Percentiles rank a stretch among this genome's conserved stretches.
Conservation (phyloP, 2,888 invertebrate species). For the Lasioglossum morio region DNA sequence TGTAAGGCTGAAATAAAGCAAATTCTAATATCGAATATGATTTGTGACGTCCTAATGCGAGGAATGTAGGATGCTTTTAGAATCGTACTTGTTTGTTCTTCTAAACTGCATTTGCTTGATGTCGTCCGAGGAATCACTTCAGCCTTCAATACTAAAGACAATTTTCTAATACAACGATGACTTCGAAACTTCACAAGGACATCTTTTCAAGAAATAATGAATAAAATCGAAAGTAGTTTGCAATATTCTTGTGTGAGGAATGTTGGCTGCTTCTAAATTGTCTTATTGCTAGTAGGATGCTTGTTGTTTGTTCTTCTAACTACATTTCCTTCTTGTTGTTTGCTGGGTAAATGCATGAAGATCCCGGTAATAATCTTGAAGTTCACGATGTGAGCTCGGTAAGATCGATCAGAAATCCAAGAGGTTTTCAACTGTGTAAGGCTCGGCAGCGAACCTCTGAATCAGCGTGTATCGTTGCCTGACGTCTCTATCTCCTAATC, state of each 20-base stretch:
- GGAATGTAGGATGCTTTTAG: neutral
- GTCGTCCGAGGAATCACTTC: neutral
- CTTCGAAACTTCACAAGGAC: neutral
- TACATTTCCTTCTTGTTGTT: neutral
- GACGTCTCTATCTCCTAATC: neutral
- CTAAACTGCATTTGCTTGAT: neutral
- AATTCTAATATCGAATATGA: neutral
- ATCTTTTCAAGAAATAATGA: neutral
- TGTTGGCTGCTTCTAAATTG: neutral
- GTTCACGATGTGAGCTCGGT: neutral
- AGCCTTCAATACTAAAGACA: neutral
- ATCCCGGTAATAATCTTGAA: neutral
- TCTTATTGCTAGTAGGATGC: neutral
- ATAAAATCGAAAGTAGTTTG: constrained; percentile 2
- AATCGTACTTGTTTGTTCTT: neutral
- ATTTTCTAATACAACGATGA: neutral
- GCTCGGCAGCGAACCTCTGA: neutral
- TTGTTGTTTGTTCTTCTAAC: neutral
- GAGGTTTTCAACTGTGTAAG: neutral
- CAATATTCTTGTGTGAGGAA: neutral
- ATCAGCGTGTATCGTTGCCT: neutral
- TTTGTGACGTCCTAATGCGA: neutral
- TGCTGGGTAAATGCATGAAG: neutral
- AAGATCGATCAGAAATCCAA: no score
- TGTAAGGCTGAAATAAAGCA: no score